phyloP scores from a whole-genome alignment of 2,888 invertebrate genomes.

The Eremobia ochroleuca region DNA sequence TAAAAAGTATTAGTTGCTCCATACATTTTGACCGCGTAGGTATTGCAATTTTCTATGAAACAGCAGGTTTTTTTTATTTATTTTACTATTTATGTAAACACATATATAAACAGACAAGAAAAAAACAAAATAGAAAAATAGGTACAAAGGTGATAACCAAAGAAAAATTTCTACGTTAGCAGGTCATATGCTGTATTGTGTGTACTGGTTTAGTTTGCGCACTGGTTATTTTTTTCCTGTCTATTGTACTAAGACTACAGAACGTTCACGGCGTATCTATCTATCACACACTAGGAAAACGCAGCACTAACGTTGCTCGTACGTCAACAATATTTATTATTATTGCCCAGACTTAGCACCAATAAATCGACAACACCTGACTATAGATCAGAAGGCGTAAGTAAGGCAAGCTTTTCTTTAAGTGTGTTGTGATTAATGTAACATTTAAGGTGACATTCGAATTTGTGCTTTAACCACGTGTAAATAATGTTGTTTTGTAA shows the following conservation, averaged over 20 bases:
- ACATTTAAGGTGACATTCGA: constrained; percentile 1
- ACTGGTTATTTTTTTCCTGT: background rate
- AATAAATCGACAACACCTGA: constrained; percentile 2
- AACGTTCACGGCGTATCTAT: background rate
- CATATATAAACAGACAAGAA: too few relatives aligned
- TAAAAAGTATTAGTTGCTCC: background rate
- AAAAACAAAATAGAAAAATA: too few relatives aligned
- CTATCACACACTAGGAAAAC: background rate
- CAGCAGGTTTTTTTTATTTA: too few relatives aligned
- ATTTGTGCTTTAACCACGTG: constrained; percentile 36
- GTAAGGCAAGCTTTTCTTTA: background rate
- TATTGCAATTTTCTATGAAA: too few relatives aligned
- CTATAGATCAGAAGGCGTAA: constrained; percentile 18
- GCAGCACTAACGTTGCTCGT: background rate
- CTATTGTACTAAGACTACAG: too few relatives aligned
- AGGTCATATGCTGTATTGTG: too few relatives aligned
- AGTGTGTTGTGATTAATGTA: constrained; percentile 48
- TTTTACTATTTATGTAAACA: too few relatives aligned
- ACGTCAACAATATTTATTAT: constrained; percentile 12
- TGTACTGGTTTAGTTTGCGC: too few relatives aligned
- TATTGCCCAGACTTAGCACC: background rate
- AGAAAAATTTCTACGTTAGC: too few relatives aligned
- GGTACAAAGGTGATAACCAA: too few relatives aligned
- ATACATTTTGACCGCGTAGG: background rate
- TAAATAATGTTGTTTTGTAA: constrained; percentile 32